Evolutionary conservation across 2,113 vertebrate species (phyloP), one percentile per base, ranked within the genome.

Genomic region (Etheostoma spectabile): DNA sequence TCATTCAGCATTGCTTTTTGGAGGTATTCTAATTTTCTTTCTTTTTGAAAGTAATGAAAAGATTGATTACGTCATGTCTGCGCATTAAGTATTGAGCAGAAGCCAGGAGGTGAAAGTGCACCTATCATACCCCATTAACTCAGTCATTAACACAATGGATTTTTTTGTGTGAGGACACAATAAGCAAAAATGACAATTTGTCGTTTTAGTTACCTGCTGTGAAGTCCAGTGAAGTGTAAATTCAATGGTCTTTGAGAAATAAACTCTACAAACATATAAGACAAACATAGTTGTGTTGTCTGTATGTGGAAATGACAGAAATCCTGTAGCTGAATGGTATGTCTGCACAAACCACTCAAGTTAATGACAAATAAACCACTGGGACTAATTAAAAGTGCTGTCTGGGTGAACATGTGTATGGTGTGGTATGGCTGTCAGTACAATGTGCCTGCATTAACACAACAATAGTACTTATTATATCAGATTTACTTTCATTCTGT

Each of bases 341-440:
- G 48, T 64, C 42, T 38, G 60, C 38, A 21, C 18, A 4, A 24
- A 68, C 33, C 5, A 53, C 11, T 33, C 5, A 13, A n/a, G 2
- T 33, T 49, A 68, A n/a, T 18, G 62, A 59, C 18, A 19, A 42
- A 8, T 38, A 45, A 71, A 64, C 42, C n/a, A 70, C 24, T 30
- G 16, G 42, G 71, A 71, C 30, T 57, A 57, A 72, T 83, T 59
- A 59, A 33, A 42, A 42, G 38, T 42, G 38, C 38, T 11, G 10
- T 42, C 10, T 6, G 30, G 33, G 10, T 52, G 55, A 42, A 42
- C 19, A 38, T 53, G 48, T 15, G 6, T 24, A 11, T 35, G 16
- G 61, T 57, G 14, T 2, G 33, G 33, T 14, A 15, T 15, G 69
- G 24, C 12, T 46, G 12, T 45, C 38, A 42, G 38, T 42, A 51